phyloP scores from a whole-genome alignment of 2,888 invertebrate species.

The Orthonevra nobilis region DNA sequence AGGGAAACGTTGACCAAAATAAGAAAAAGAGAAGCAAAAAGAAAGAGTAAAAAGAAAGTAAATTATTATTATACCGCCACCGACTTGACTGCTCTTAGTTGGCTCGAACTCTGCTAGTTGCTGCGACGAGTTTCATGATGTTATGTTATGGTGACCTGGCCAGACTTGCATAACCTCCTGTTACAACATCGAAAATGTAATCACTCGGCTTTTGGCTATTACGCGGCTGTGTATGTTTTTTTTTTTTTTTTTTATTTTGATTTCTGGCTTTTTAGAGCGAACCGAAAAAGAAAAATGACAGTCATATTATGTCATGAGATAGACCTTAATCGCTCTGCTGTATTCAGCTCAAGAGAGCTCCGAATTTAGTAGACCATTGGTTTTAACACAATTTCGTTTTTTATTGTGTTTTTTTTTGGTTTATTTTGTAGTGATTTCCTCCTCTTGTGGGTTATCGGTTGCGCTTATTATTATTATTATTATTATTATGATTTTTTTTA shows the following conservation, averaged over 20 bases:
- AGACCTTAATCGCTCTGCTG: conserved; percentile 57
- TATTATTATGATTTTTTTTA: conserved; percentile 21
- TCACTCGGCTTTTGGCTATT: conserved; percentile 49
- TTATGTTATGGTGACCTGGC: conserved; percentile 61
- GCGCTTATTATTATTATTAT: neutral
- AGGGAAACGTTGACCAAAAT: conserved; percentile 61
- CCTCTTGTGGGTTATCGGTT: conserved; percentile 27
- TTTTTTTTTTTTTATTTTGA: neutral
- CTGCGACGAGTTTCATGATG: conserved; percentile 5
- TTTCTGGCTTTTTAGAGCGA: conserved; percentile 40
- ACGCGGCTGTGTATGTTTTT: too few species aligned
- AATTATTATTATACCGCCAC: conserved; percentile 54
- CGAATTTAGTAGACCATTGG: conserved; percentile 34
- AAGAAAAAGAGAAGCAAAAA: conserved; percentile 20
- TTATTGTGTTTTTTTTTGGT: neutral
- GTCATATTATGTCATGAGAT: conserved; percentile 46
- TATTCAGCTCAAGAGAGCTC: conserved; percentile 20
- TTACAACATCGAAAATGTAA: conserved; percentile 67
- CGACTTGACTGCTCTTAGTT: conserved; percentile 40
- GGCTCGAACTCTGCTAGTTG: neutral
- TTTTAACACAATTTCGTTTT: conserved; percentile 23
- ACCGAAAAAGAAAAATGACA: neutral
- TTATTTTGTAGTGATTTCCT: conserved; percentile 36
- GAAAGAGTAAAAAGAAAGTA: conserved; percentile 62
- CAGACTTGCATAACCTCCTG: conserved; percentile 59